Evolutionary conservation across 2,888 invertebrate species (phyloP), one percentile per base, ranked within the genome.

Genomic region (Cantharis flavilabris): DNA sequence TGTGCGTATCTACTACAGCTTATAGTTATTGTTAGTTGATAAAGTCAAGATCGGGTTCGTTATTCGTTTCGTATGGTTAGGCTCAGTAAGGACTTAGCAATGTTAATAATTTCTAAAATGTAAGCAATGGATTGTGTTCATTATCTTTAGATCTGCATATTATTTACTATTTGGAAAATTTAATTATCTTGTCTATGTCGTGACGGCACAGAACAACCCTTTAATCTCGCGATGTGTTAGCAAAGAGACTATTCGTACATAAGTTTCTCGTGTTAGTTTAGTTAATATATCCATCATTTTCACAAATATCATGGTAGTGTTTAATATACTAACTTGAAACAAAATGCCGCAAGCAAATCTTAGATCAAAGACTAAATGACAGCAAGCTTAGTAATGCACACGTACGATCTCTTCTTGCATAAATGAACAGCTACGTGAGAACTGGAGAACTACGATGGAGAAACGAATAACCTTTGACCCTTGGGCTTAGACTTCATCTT

Each of bases 401-500:
- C 76, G 76, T 78, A 76, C 72, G 72, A 62, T 73, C 26, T 73
- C 63, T 67, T 77, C 72, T 62, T 73, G 71, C 63, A 71, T 69
- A 78, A 78, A 69, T 76, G 78, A 76, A 49, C 78, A 73, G 73
- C 76, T 76, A 78, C 81, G 81, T 81, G 81, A 80, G 81, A 81
- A 81, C 76, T 71, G 72, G 62, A 73, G 80, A 77, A 76, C 80
- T 79, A 80, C 81, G 81, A 80, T 79, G 80, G 76, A 71, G 73
- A 78, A 74, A 75, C 71, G 72, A 71, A 74, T 78, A 76, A 76
- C 78, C 78, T 78, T 71, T 78, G 78, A 73, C 78, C 78, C 71
- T 49, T 70, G 73, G 76, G 70, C 73, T 77, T 78, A 65, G 28
- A 72, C 62, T 26, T 33, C 71, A 70, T 73, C 72, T 73, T 76